Conservation (phyloP, 2,888 invertebrate genomes). For the Harpalus rubripes region DNA sequence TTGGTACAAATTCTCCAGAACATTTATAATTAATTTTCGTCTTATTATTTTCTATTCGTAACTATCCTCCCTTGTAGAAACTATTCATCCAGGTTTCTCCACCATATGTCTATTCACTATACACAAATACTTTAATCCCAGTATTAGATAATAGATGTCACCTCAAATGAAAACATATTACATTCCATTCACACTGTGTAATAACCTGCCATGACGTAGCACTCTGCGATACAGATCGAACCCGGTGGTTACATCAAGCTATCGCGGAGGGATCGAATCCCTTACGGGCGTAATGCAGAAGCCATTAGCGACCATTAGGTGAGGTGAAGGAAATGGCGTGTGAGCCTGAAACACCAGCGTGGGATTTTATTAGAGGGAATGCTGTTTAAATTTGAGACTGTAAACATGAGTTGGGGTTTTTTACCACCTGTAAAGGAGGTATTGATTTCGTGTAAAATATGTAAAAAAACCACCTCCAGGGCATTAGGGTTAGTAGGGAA, state of each 20-base stretch:
- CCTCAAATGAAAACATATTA: constrained; percentile 6
- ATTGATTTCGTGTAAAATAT: too few relatives aligned
- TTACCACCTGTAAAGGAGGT: neutral
- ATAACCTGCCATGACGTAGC: neutral
- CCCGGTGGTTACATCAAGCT: constrained; percentile 12
- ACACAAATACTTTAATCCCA: constrained; percentile 1
- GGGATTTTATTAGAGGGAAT: neutral
- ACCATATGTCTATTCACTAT: neutral
- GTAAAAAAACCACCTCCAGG: too few relatives aligned
- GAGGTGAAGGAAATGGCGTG: constrained; percentile 58
- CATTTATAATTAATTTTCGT: too few relatives aligned
- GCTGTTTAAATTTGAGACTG: constrained; percentile 7
- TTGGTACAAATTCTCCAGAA: too few relatives aligned
- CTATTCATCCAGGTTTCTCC: too few relatives aligned
- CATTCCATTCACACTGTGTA: neutral
- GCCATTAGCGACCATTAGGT: constrained; percentile 51
- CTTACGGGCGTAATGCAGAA: constrained; percentile 7
- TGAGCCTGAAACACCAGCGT: constrained; percentile 24
- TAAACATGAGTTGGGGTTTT: neutral
- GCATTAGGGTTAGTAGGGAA: too few relatives aligned
- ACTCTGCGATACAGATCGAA: neutral
- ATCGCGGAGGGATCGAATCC: constrained; percentile 28
- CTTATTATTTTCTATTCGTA: too few relatives aligned
- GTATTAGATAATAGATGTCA: neutral
- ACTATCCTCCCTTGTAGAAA: too few relatives aligned